A percentile compares a stretch with the other conserved stretches of the same genome.
These are phyloP conservation scores for Parazoanthus darwini DNA, from an alignment of 92 coral and sea anemone genomes.

Conservation along the genomic window DNA sequence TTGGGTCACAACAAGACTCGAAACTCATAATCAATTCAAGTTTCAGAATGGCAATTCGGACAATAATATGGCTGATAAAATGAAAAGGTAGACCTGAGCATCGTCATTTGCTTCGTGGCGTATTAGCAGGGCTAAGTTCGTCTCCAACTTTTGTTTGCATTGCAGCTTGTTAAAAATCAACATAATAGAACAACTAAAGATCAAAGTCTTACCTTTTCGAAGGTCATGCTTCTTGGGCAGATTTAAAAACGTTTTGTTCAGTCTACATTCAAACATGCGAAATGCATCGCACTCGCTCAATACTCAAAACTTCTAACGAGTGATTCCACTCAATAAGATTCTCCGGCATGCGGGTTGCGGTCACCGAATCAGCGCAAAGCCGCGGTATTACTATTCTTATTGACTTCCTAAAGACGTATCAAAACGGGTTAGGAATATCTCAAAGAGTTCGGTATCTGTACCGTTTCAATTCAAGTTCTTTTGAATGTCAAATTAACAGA, in stretches of 20 bases:
- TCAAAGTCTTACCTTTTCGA: background rate
- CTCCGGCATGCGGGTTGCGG: background rate
- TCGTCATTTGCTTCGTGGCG: background rate
- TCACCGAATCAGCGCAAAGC: background rate
- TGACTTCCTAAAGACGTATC: background rate
- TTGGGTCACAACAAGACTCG: background rate
- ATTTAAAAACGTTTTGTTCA: background rate
- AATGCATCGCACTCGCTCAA: background rate
- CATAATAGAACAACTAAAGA: no score
- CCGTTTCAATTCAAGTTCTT: background rate
- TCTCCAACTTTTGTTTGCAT: background rate
- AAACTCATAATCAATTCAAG: background rate
- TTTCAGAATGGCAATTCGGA: background rate
- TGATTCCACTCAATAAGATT: background rate
- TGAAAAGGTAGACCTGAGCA: background rate
- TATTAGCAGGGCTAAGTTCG: background rate
- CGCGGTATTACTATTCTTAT: background rate
- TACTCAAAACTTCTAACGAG: no score
- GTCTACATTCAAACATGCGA: background rate
- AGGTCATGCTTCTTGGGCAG: background rate
- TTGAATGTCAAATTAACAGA: no score
- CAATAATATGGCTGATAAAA: background rate
- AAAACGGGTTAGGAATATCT: background rate
- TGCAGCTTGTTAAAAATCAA: background rate
- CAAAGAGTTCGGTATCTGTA: no score